A percentile compares a stretch with the other conserved stretches of the same genome.
Conservation (phyloP, 1,140 invertebrate species). For the Brachionus manjavacas region DNA sequence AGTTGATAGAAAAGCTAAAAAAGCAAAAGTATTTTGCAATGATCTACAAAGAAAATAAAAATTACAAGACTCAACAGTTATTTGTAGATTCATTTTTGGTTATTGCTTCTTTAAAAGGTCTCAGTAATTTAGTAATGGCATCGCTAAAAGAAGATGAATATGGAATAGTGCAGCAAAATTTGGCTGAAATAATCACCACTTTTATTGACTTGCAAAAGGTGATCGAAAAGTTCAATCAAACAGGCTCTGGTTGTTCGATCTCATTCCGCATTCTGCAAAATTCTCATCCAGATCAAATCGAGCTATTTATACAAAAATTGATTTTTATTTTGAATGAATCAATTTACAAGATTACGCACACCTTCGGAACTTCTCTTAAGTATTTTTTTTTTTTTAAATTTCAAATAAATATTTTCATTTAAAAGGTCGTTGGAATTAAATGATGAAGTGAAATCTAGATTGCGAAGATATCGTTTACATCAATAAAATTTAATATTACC, state of each 20-base stretch:
- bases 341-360: conserved; percentile 30
- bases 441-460: not conserved
- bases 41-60: conserved; percentile 9
- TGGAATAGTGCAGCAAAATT: conserved; percentile 40
- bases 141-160: conserved; percentile 33
- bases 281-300: not conserved
- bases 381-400: not conserved
- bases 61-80: conserved; percentile 11
- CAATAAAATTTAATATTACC: not conserved
- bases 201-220: conserved; percentile 19
- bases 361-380: conserved; percentile 21
- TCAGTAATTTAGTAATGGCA: conserved; percentile 14
- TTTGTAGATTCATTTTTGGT: conserved; percentile 35
- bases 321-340: conserved; percentile 39
- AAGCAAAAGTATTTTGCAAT: conserved; percentile 29
- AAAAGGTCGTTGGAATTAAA: not conserved
- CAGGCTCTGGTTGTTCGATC: not conserved
- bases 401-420: not conserved
- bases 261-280: conserved; percentile 18
- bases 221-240: conserved; percentile 6
- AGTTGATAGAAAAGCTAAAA: conserved; percentile 6
- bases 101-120: conserved; percentile 12
- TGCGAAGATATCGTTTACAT: not conserved
- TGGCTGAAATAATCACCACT: conserved; percentile 22
- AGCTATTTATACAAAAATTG: conserved; percentile 12